Base-by-base conservation (phyloP, 2,797 vertebrate genomes). In the Peromyscus melanophrys region DNA sequence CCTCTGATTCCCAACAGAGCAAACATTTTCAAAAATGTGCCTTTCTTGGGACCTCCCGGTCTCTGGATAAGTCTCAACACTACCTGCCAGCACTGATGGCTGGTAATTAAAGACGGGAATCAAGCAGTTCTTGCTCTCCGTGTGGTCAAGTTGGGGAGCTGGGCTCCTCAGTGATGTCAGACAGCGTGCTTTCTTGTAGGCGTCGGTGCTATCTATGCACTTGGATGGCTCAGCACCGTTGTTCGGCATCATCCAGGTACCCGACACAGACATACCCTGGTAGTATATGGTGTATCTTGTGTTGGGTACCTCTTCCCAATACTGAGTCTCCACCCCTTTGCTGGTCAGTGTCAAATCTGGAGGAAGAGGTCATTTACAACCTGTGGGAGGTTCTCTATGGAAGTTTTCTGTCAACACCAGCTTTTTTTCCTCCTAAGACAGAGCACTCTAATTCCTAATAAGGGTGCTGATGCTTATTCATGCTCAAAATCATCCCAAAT, bases 401-500 rank as follows among this genome's bases (percentile, higher is more conserved):
- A 87, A 84, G 86, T 86, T n/a, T 91, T 40, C 0, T 65, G 10
- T 91, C 75, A 96, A 57, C 75, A 16, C 67, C 37, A 86, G 16
- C 63, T 59, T 92, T 82, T 57, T 12, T 89, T n/a, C 82, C 77
- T 46, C 81, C 61, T n/a, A 52, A 85, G 90, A 21, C 71, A 37
- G 67, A 86, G 12, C 75, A 80, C 57, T 90, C 49, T 92, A 67
- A 94, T 87, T 49, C 27, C 43, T n/a, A 52, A 55, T 23, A 55
- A 76, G 21, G 34, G 63, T 2, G 4, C 43, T 71, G 17, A 80
- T 49, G 82, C 14, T 78, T 61, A 57, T 57, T 21, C 67, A 1
- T 17, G 9, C 80, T 92, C 21, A 75, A 92, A 91, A 81, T 93
- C 89, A 96, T 37, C 57, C 49, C 46, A 90, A 85, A 81, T 73